Percentiles rank a stretch among this genome's conserved stretches.
phyloP scores from a whole-genome alignment of 2,113 vertebrate genomes.

The Tachysurus vachellii region DNA sequence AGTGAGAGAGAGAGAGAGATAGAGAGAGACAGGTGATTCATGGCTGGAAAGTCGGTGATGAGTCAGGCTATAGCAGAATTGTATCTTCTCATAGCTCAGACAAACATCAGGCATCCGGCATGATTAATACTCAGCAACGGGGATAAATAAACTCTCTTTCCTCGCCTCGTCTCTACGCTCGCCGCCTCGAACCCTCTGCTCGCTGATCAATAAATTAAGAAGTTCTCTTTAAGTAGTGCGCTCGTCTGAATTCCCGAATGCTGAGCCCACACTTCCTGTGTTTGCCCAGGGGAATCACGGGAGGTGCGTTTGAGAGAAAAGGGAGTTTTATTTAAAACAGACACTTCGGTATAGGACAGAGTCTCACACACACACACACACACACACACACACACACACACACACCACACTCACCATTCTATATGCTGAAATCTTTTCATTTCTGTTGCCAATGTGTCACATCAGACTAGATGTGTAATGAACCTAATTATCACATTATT shows the following conservation, averaged over 20 bases:
- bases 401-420: not conserved
- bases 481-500: too few relatives aligned
- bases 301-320: not conserved
- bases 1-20: slow-evolving; percentile 21
- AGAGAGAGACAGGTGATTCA: slow-evolving; percentile 36
- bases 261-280: slow-evolving; percentile 53
- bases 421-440: not conserved
- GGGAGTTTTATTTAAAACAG: slow-evolving; percentile 5
- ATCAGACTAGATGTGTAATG: not conserved
- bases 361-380: not conserved
- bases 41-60: slow-evolving; percentile 35
- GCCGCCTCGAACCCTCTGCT: slow-evolving; percentile 37
- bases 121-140: slow-evolving; percentile 53
- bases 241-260: slow-evolving; percentile 57
- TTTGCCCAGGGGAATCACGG: slow-evolving; percentile 45
- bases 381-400: not conserved
- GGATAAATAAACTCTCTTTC: slow-evolving; percentile 57
- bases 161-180: slow-evolving; percentile 45
- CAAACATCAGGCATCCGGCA: slow-evolving; percentile 46
- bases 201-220: slow-evolving; percentile 61
- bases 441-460: not conserved
- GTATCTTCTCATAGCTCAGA: slow-evolving; percentile 46
- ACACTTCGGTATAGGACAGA: not conserved
- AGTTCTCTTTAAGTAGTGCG: slow-evolving; percentile 55
- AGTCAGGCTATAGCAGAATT: slow-evolving; percentile 30